Base-by-base conservation (phyloP, 2,113 vertebrate genomes). In the Pygoscelis antarcticus region DNA sequence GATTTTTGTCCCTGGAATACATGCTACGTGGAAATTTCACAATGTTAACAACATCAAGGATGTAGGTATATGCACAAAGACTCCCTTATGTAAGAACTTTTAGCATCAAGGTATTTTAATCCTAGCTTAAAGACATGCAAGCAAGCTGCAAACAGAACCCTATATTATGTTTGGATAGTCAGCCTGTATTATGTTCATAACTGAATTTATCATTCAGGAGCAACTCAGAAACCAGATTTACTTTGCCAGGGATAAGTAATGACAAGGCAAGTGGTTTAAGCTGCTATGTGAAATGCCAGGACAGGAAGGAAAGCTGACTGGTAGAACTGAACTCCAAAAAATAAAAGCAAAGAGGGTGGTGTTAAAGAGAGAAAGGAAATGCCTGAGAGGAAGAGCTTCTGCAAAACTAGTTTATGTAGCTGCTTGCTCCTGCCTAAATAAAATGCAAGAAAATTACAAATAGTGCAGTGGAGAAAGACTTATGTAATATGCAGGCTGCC, bases 331-430 rank as follows among this genome's bases (percentile, higher is more conserved):
- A 76, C 58, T 77, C 47, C 44, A 80, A 76, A 85, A 91, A 83
- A 80, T 65, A 90, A 58, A 81, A 92, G n/a, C 44, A 81, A 57
- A 72, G 65, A 82, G 30, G 38, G 46, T 30, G 51, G 26, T 69
- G 87, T 69, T 89, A 65, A 90, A 89, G 54, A 57, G 22, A 90
- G 42, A 81, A 75, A 85, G 64, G 80, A 94, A 91, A 93, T 57
- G 20, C 18, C 54, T 22, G 13, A 40, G 26, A 82, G 58, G 68
- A 92, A 80, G 30, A 95, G 36, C 38, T 91, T 78, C 65, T 85
- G 58, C 65, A 85, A 78, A 97, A 96, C 57, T 87, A 76, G 40
- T 58, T 90, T 75, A 69, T 60, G 27, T 13, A 82, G 72, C 65
- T 92, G 38, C 65, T 40, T 78, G 36, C 49, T 95, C 34, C 27